These are phyloP conservation scores for Odontocerum albicorne DNA, from an alignment of 2,888 invertebrate genomes.

Conservation along the genomic window DNA sequence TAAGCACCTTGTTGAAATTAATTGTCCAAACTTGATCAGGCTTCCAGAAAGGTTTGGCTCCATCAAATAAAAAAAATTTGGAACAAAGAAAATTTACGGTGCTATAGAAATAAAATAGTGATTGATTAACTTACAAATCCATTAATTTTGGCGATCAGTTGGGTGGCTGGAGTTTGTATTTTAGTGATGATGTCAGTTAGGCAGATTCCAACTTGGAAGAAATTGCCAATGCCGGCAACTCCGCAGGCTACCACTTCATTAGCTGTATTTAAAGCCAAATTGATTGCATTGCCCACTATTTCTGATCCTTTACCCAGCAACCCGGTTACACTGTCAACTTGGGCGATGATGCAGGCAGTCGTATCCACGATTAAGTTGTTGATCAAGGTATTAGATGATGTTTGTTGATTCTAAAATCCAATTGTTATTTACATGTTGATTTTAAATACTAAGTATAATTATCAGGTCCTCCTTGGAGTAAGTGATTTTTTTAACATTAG, in stretches of 20 bases:
- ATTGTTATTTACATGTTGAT: too few relatives aligned
- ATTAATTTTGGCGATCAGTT: conserved; percentile 1
- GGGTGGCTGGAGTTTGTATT: background rate
- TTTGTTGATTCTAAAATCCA: conserved; percentile 5
- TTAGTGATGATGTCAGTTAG: conserved; percentile 8
- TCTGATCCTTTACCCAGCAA: background rate
- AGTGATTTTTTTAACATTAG: too few relatives aligned
- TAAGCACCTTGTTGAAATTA: too few relatives aligned
- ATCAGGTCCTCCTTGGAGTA: too few relatives aligned
- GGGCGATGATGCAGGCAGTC: conserved; percentile 12
- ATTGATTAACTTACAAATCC: conserved; percentile 13
- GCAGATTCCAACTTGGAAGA: conserved; percentile 19
- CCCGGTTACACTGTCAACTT: conserved; percentile 20
- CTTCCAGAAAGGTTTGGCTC: too few relatives aligned
- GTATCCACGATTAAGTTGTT: conserved; percentile 1
- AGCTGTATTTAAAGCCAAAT: conserved; percentile 4
- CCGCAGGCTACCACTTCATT: conserved; percentile 14
- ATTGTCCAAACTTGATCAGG: too few relatives aligned
- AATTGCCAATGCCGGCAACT: conserved; percentile 16
- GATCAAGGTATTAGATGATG: background rate
- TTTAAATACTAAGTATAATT: too few relatives aligned
- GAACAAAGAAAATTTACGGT: too few relatives aligned
- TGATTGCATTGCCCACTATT: conserved; percentile 4
- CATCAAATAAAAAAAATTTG: too few relatives aligned
- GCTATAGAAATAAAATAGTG: too few relatives aligned